Base-by-base conservation (phyloP, 1,140 invertebrate genomes). In the Vollenhovia emeryi region DNA sequence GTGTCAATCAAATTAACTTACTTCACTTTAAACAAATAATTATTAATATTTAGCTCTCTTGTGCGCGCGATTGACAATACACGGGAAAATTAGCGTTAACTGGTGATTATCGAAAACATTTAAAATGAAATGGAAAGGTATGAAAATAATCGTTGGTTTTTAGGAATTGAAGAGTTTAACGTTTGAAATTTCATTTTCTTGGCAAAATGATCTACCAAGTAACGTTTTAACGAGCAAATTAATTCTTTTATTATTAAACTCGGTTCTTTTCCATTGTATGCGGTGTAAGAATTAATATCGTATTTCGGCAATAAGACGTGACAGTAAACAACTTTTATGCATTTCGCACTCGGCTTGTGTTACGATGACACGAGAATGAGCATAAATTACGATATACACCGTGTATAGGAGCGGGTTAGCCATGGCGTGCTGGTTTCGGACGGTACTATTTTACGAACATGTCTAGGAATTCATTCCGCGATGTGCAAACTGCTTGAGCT, bases 401-500 rank as follows among this genome's bases (percentile, higher is more conserved):
- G 5, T 18, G 1, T 59, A 24, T 48, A 48, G 8, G 3, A 33
- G 24, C 1, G 30, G 66, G 8, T 66, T 50, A 50, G 3, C 3
- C 27, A 27, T 40, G 36, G 21, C n/a, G 69, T 50, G 15, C 8
- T 55, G 11, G 4, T 80, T 45, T 68, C 7, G 27, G 21, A 8
- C n/a, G n/a, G 13, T 78, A 18, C 0, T 15, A 30, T 80, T 80
- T 80, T 80, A 62, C 27, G 21, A 55, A 69, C 48, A 69, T 43
- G 21, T 55, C 33, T 52, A 79, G 48, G 45, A 21, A 68, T 79
- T 79, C 24, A 21, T 79, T 52, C 30, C 18, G 3, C 33, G 8
- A 27, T 36, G 24, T 27, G 60, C 33, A 68, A 79, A 68, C 45
- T 79, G 75, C 60, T 66, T 24, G 48, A 79, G 55, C 50, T 68